These are phyloP conservation scores for Haplotaxodon microlepis DNA, from an alignment of 2,113 vertebrate genomes.

Conservation along the genomic window DNA sequence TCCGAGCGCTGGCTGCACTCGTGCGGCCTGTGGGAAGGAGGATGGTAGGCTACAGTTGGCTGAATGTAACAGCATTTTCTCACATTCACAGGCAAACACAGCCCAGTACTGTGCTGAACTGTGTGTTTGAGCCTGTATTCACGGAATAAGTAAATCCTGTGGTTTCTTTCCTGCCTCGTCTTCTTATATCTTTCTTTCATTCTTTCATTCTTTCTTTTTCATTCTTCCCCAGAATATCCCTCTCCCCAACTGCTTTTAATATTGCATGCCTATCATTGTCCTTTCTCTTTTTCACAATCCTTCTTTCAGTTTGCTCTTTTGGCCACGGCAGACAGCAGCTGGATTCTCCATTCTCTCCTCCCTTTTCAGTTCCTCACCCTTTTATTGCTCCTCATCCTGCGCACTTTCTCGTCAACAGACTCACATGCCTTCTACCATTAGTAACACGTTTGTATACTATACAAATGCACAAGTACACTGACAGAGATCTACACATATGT, in stretches of 20 bases:
- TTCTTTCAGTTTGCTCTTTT: constrained; percentile 20
- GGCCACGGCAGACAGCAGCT: constrained; percentile 51
- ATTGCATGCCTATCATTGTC: neutral
- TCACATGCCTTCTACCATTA: constrained; percentile 55
- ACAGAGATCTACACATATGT: neutral
- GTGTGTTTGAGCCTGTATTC: constrained; percentile 11
- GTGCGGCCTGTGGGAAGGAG: constrained; percentile 32
- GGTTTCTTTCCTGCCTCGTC: neutral
- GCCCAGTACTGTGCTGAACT: neutral
- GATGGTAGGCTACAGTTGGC: neutral
- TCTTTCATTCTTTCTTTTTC: neutral
- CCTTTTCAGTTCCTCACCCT: constrained; percentile 34
- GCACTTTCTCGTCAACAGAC: constrained; percentile 12
- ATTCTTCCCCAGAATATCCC: neutral
- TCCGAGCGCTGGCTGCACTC: neutral
- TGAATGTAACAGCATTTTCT: constrained; percentile 5
- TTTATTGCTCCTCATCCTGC: neutral
- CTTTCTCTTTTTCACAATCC: neutral
- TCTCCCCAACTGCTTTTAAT: neutral
- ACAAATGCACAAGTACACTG: constrained; percentile 5
- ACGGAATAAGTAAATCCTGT: neutral
- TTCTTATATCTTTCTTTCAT: neutral
- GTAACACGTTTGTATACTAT: constrained; percentile 29
- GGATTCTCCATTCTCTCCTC: constrained; percentile 52
- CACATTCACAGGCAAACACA: neutral